A percentile compares a stretch with the other conserved stretches of the same genome.
phyloP scores from a whole-genome alignment of 2,888 invertebrate species.

The Drosophila pseudotalamancana region DNA sequence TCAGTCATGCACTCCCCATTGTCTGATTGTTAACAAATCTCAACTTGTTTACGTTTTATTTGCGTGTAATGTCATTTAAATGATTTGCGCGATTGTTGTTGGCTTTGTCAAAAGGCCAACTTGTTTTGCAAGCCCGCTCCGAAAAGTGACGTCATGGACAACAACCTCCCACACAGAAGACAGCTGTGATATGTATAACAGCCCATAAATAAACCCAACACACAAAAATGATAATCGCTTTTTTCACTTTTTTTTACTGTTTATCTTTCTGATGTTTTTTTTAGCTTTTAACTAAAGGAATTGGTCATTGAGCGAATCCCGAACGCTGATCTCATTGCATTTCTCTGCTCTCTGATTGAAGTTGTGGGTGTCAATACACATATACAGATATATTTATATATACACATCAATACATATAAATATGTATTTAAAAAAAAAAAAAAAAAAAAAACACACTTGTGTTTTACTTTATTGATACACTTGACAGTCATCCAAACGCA shows the following conservation, averaged over 20 bases:
- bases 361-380: constrained; percentile 40
- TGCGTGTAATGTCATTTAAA: constrained; percentile 79
- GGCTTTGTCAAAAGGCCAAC: constrained; percentile 70
- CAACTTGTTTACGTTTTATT: constrained; percentile 58
- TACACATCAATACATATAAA: too few relatives aligned
- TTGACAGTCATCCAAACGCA: constrained; percentile 41
- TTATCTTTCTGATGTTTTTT: constrained; percentile 28
- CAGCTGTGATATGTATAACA: constrained; percentile 62
- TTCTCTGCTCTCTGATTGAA: constrained; percentile 37
- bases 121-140: constrained; percentile 61
- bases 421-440: not conserved
- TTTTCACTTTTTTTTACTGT: constrained; percentile 17
- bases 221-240: constrained; percentile 35
- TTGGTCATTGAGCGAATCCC: constrained; percentile 35
- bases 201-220: constrained; percentile 59
- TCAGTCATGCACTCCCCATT: not conserved
- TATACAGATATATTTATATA: constrained; percentile 5
- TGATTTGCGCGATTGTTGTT: constrained; percentile 67
- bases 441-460: constrained; percentile 32
- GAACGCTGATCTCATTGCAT: constrained; percentile 71
- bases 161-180: constrained; percentile 60
- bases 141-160: constrained; percentile 70
- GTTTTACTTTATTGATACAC: constrained; percentile 37
- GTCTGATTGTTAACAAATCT: constrained; percentile 9
- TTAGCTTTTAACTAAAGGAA: constrained; percentile 32